Base-by-base conservation (phyloP, 2,888 invertebrate genomes). In the Bimastos eiseni region DNA sequence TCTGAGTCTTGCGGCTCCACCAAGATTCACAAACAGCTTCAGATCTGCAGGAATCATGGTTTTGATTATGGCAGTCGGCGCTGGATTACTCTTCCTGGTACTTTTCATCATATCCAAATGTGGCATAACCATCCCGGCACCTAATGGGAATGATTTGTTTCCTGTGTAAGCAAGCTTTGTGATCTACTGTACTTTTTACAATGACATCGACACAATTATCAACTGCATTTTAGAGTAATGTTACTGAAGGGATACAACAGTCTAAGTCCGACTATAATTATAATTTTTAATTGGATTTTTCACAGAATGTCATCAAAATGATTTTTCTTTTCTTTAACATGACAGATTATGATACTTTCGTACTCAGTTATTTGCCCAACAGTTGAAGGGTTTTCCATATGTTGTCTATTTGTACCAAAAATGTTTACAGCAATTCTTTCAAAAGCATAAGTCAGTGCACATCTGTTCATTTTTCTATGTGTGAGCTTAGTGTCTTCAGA, bases 1-100 rank as follows among this genome's bases (percentile, higher is more conserved):
- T 84, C 93, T 94, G 84, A 92, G 93, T 55, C 92, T 93, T 19
- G 90, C 94, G 24, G 94, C 93, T 19, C 94, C 94, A 0, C 93
- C 94, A 2, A 91, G 91, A 41, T 94, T 93, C 92, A 91, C 41
- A 41, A 84, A 89, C 88, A 89, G 90, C 30, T 36, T 89, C 38
- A 36, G 89, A 34, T 91, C 91, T 11, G 88, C 84, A 13, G 19
- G 41, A 33, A 83, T 91, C 13, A 91, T 91, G 36, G 89, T 91
- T 34, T 37, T 89, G 36, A 89, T 38, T 34, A 91, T 90, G 30
- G 83, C 70, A 4, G 19, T 37, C 17, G 90, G 91, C 24, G 90
- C 93, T 15, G 94, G 93, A 5, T 36, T 92, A 19, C 49, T 92
- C 86, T 91, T 93, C 30, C 91, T 94, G 11, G 83, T 91, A 0